phyloP scores from a whole-genome alignment of 2,797 vertebrate species.

The Sebastes kiyomatsui region DNA sequence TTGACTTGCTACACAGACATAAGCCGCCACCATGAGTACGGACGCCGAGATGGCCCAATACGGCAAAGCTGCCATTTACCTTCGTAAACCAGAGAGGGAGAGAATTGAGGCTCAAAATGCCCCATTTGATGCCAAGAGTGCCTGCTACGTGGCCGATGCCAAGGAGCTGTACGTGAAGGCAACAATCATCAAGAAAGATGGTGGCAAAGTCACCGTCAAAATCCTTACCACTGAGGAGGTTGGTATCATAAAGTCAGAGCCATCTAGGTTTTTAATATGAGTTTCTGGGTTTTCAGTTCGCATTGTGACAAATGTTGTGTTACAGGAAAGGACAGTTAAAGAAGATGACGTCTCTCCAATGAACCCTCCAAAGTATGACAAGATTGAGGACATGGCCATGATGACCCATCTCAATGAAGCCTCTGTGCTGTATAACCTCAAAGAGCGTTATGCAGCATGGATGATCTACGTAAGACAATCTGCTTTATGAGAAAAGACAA shows the following conservation, averaged over 20 bases:
- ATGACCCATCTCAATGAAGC: slow-evolving; percentile 82
- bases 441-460: slow-evolving; percentile 92
- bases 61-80: slow-evolving; percentile 84
- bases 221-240: slow-evolving; percentile 66
- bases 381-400: slow-evolving; percentile 83
- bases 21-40: slow-evolving; percentile 81
- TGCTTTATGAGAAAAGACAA: slow-evolving; percentile 50
- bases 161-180: slow-evolving; percentile 88
- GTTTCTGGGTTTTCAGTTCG: background rate
- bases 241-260: slow-evolving; percentile 6
- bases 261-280: background rate
- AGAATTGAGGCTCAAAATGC: slow-evolving; percentile 86
- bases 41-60: slow-evolving; percentile 85
- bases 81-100: slow-evolving; percentile 88
- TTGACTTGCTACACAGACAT: slow-evolving; percentile 29
- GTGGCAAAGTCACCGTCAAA: slow-evolving; percentile 85
- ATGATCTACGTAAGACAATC: slow-evolving; percentile 86
- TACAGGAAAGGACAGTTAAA: slow-evolving; percentile 83
- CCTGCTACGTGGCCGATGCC: slow-evolving; percentile 83
- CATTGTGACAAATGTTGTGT: background rate
- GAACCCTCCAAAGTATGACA: slow-evolving; percentile 81
- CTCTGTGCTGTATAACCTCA: slow-evolving; percentile 91
- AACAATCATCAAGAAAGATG: slow-evolving; percentile 81
- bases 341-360: slow-evolving; percentile 82
- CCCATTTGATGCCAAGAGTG: slow-evolving; percentile 87